phyloP scores from a whole-genome alignment of 2,113 vertebrate species.

The Heterochromis multidens region DNA sequence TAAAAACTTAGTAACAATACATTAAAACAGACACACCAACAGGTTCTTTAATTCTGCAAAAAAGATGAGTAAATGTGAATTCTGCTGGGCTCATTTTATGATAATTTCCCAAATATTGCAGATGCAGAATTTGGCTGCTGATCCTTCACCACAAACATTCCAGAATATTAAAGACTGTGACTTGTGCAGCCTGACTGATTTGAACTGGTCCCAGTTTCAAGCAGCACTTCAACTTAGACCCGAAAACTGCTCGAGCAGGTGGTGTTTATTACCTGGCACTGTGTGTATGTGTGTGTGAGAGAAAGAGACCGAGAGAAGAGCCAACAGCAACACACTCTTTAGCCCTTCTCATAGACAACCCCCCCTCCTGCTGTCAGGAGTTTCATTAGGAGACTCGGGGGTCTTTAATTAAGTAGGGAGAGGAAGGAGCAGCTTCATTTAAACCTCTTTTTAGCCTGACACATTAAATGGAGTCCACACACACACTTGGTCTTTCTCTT shows the following conservation, averaged over 20 bases:
- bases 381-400: constrained; percentile 24
- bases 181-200: neutral
- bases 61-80: no score
- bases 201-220: neutral
- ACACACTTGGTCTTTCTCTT: neutral
- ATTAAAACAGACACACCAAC: no score
- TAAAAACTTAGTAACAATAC: no score
- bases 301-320: neutral
- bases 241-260: neutral
- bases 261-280: neutral
- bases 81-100: no score
- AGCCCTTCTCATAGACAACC: neutral
- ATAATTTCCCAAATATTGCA: no score
- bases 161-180: neutral
- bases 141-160: neutral
- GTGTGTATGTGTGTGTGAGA: neutral
- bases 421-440: constrained; percentile 17
- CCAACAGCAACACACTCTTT: neutral
- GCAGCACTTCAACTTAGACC: neutral
- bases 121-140: no score
- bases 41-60: no score
- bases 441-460: constrained; percentile 2
- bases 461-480: constrained; percentile 1
- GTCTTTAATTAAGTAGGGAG: constrained; percentile 38
- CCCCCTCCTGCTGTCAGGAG: constrained; percentile 14